Conservation (phyloP, 30 jellyfish, hydroid and myxozoan species). For the Aurelia coerulea region DNA sequence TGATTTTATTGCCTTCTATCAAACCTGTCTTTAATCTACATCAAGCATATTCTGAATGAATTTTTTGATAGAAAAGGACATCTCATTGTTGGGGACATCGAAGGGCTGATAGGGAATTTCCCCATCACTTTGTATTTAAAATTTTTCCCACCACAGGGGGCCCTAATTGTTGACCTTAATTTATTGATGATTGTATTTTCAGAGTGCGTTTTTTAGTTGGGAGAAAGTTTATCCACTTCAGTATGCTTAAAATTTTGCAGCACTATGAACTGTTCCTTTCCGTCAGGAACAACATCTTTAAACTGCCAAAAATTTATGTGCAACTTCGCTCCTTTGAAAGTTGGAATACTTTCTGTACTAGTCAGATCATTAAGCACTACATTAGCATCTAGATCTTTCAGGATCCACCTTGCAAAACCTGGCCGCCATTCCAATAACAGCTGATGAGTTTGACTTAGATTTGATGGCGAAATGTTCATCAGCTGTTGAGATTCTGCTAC, state of each 20-base stretch:
- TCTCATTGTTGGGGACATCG: too few species aligned
- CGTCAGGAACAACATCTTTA: constrained; percentile 21
- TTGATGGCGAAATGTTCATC: constrained; percentile 37
- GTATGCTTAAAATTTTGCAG: constrained; percentile 29
- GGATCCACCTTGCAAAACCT: constrained; percentile 21
- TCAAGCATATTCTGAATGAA: too few species aligned
- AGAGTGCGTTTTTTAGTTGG: too few species aligned
- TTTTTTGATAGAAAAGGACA: too few species aligned
- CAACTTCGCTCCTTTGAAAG: constrained; percentile 40
- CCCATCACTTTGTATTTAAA: too few species aligned
- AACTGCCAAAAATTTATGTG: constrained; percentile 57
- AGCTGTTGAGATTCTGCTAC: constrained; percentile 9
- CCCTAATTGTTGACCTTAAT: too few species aligned
- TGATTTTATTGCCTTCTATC: too few species aligned
- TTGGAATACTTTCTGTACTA: constrained; percentile 12
- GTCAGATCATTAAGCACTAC: not conserved
- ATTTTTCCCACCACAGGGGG: too few species aligned
- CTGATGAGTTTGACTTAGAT: constrained; percentile 3
- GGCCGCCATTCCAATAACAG: constrained; percentile 42
- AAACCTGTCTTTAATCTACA: too few species aligned
- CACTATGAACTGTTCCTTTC: constrained; percentile 16
- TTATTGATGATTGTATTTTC: too few species aligned
- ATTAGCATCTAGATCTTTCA: constrained; percentile 9
- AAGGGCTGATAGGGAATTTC: too few species aligned
- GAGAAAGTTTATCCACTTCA: not conserved